A percentile compares a stretch with the other conserved stretches of the same genome.
Evolutionary conservation across 1,140 invertebrate species (phyloP).

Genomic region (Brachionus asplanchnoidis): DNA sequence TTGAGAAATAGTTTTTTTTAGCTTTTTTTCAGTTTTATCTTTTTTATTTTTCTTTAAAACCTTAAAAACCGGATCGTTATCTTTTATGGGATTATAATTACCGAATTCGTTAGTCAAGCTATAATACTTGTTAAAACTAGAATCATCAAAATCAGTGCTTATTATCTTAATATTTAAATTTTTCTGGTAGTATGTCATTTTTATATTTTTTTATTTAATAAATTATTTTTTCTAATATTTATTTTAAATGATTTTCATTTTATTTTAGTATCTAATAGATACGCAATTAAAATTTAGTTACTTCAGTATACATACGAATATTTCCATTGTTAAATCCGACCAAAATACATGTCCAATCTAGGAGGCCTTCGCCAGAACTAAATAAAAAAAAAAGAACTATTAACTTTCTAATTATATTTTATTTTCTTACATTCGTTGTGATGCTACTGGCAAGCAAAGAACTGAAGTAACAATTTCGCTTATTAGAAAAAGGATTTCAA

Average conservation of each 20-base stretch:
- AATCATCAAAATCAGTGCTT: background rate
- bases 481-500: background rate
- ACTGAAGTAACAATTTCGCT: conserved; percentile 52
- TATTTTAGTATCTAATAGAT: background rate
- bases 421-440: conserved; percentile 60
- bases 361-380: conserved; percentile 63
- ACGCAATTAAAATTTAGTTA: conserved; percentile 48
- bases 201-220: conserved; percentile 25
- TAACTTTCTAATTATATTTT: background rate
- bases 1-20: background rate
- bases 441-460: conserved; percentile 57
- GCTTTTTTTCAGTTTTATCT: background rate
- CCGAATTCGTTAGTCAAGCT: background rate
- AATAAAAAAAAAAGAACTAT: conserved; percentile 29
- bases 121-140: background rate
- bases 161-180: background rate
- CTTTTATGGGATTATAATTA: background rate
- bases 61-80: background rate
- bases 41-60: background rate
- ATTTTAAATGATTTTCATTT: background rate
- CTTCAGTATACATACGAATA: conserved; percentile 80
- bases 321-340: conserved; percentile 78
- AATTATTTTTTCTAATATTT: background rate
- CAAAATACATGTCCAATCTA: conserved; percentile 86
- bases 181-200: background rate